These are phyloP conservation scores for Ptychobarbus kaznakovi DNA, from an alignment of 2,797 vertebrate species.

Conservation along the genomic window DNA sequence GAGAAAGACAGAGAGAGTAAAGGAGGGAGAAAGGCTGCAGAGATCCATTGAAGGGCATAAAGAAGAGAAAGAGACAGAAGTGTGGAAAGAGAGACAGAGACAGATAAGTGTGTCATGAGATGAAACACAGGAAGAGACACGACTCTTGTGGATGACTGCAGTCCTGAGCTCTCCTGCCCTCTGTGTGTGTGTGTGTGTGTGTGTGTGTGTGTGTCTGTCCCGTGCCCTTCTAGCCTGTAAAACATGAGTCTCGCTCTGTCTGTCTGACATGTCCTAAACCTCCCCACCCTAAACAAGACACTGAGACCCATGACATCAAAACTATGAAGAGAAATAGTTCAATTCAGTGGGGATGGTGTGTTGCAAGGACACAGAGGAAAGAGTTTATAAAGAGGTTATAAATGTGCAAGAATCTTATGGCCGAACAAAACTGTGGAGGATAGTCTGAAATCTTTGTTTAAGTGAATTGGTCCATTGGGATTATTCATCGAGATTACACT, in stretches of 20 bases:
- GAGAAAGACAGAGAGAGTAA: slow-evolving; percentile 22
- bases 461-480: background rate
- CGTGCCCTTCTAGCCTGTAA: slow-evolving; percentile 51
- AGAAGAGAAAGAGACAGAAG: slow-evolving; percentile 48
- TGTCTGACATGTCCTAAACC: slow-evolving; percentile 53
- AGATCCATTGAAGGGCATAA: slow-evolving; percentile 43
- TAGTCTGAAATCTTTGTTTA: background rate
- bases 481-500: background rate
- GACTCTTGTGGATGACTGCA: slow-evolving; percentile 28
- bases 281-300: slow-evolving; percentile 36
- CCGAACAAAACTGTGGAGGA: background rate
- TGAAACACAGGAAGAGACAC: slow-evolving; percentile 42
- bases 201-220: slow-evolving; percentile 28
- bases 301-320: slow-evolving; percentile 43
- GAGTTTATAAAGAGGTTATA: background rate
- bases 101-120: slow-evolving; percentile 52
- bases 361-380: slow-evolving; percentile 1
- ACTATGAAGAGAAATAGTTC: slow-evolving; percentile 43
- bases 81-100: slow-evolving; percentile 43
- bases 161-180: slow-evolving; percentile 43
- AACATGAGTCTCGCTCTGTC: slow-evolving; percentile 38
- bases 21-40: slow-evolving; percentile 29
- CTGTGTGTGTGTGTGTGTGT: slow-evolving; percentile 17
- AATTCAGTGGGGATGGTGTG: background rate
- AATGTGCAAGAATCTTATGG: background rate